phyloP scores from a whole-genome alignment of 2,797 vertebrate species.

The Leptodactylus fallax region DNA sequence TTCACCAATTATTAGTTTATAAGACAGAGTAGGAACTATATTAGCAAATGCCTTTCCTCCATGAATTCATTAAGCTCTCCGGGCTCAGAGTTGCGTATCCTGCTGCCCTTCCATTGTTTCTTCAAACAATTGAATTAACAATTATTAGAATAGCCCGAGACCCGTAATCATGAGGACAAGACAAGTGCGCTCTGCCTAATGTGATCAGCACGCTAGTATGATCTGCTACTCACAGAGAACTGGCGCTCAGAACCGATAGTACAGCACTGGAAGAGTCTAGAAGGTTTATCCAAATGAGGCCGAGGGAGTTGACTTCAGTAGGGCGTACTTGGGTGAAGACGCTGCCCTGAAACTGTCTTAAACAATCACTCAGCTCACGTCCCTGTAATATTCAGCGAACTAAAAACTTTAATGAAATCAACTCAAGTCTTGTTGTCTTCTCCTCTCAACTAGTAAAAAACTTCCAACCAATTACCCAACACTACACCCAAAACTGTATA shows the following conservation, averaged over 20 bases:
- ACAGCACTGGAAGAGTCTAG: background rate
- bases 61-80: conserved; percentile 16
- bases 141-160: conserved; percentile 24
- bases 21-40: conserved; percentile 14
- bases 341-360: background rate
- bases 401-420: background rate
- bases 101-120: conserved; percentile 21
- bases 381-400: too few species aligned
- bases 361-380: too few species aligned
- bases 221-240: background rate
- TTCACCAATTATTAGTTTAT: conserved; percentile 2
- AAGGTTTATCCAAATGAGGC: background rate
- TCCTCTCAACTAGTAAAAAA: background rate
- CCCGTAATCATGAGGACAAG: conserved; percentile 5
- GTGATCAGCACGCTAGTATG: background rate
- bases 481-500: too few species aligned
- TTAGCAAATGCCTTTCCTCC: conserved; percentile 21
- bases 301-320: background rate
- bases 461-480: too few species aligned
- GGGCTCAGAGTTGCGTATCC: conserved; percentile 11
- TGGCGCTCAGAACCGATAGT: too few species aligned
- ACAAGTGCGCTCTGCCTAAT: conserved; percentile 25
- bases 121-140: conserved; percentile 36
- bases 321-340: background rate
- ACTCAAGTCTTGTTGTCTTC: background rate